Evolutionary conservation across 2,888 invertebrate genomes (phyloP).

Genomic region (Camptogramma bilineatum): DNA sequence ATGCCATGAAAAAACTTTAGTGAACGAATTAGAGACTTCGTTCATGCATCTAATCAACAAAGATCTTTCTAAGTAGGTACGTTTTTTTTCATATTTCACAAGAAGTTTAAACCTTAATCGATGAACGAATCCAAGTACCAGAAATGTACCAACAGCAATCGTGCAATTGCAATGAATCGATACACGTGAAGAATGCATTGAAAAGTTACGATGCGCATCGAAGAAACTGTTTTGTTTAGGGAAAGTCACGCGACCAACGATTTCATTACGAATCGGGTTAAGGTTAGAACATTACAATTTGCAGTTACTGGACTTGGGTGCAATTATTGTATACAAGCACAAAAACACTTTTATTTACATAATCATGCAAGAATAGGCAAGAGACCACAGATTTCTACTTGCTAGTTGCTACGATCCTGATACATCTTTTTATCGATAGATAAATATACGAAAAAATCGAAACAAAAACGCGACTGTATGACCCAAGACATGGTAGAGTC

Average conservation of each 20-base stretch:
- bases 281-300: slow-evolving; percentile 26
- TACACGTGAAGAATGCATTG: slow-evolving; percentile 38
- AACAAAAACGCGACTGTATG: too few relatives aligned
- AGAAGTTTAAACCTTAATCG: background rate
- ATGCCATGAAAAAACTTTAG: too few relatives aligned
- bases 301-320: background rate
- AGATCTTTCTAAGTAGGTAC: too few relatives aligned
- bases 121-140: slow-evolving; percentile 4
- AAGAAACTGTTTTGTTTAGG: slow-evolving; percentile 30
- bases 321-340: background rate
- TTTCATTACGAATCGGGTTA: slow-evolving; percentile 33
- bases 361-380: too few relatives aligned
- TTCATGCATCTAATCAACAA: too few relatives aligned
- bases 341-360: too few relatives aligned
- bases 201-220: slow-evolving; percentile 36
- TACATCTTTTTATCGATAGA: too few relatives aligned
- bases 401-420: too few relatives aligned
- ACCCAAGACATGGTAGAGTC: too few relatives aligned
- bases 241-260: slow-evolving; percentile 41
- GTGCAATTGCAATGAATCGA: slow-evolving; percentile 29
- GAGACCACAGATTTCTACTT: too few relatives aligned
- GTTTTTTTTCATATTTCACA: background rate
- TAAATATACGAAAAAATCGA: too few relatives aligned
- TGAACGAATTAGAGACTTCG: too few relatives aligned
- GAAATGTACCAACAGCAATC: slow-evolving; percentile 23